Base-by-base conservation (phyloP, 1,140 invertebrate genomes). In the Aphis gossypii region DNA sequence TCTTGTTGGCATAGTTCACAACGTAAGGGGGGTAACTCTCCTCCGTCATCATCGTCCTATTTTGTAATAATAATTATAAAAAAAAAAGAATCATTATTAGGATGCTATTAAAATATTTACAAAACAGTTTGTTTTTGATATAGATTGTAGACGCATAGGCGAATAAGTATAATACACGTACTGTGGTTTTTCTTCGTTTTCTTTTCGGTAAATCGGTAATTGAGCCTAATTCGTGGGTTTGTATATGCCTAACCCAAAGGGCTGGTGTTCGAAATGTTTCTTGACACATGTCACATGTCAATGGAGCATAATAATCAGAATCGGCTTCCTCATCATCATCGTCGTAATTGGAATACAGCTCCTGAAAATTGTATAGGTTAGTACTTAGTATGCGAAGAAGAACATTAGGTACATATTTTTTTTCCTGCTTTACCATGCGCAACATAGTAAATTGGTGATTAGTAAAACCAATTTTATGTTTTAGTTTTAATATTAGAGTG, bases 1-100 rank as follows among this genome's bases (percentile, higher is more conserved):
- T 97, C 97, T 95, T 97, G 97, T 95, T 97, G 96, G 94, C 97
- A 98, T 3, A 98, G 95, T 95, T 98, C 97, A 95, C 97, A 98
- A 51, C 96, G 96, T 5, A 97, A 95, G 23, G 97, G 96, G 9
- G 97, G 97, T 95, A 97, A 97, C 92, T 96, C 96, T 94, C 95
- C 95, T 94, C 95, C 95, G 86, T 96, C 96, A 76, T 97, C 97
- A 46, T 96, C 96, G 96, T 93, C 92, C 92, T 93, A 8, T 93
- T 76, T 92, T 56, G 4, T 21, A 41, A 97, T 94, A 41, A 41
- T 41, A 41, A 1, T 38, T 94, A 94, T 94, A 94, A 87, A 91
- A 91, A 82, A 84, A 56, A 56, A 60, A 25, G 6, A 30, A 60
- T 60, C 23, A 60, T 35, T 8, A 1, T 82, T 82, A 82, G 30